Conservation (phyloP, 2,113 vertebrate genomes). For the Siniperca knerii region DNA sequence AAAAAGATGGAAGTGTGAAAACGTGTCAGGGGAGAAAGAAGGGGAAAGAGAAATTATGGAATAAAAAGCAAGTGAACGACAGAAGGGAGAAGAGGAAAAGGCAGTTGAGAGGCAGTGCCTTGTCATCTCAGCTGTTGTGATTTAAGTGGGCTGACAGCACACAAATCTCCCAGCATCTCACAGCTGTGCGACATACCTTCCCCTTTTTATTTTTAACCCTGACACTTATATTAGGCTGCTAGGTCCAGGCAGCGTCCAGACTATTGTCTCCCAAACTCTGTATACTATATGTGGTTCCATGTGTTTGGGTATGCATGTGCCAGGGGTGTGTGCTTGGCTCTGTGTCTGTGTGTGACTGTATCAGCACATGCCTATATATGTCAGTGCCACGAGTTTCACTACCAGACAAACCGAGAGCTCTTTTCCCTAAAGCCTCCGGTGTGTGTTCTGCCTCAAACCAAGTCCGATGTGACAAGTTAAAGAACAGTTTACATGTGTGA, state of each 20-base stretch:
- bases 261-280: constrained; percentile 67
- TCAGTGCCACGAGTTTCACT: constrained; percentile 22
- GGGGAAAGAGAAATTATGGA: constrained; percentile 2
- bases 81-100: constrained; percentile 49
- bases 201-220: constrained; percentile 86
- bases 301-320: constrained; percentile 44
- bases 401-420: background rate
- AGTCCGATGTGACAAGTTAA: constrained; percentile 61
- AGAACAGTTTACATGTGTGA: constrained; percentile 60
- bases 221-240: constrained; percentile 71
- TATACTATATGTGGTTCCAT: constrained; percentile 1
- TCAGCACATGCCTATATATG: constrained; percentile 40
- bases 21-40: constrained; percentile 34
- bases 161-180: constrained; percentile 81
- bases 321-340: background rate
- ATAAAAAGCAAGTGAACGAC: constrained; percentile 30
- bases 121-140: constrained; percentile 91
- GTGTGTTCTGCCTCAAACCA: constrained; percentile 54
- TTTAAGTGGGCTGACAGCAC: constrained; percentile 85
- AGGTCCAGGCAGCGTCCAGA: constrained; percentile 39
- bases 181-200: constrained; percentile 88
- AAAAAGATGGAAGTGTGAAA: constrained; percentile 44
- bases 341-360: constrained; percentile 9
- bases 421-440: background rate
- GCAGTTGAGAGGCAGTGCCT: constrained; percentile 49